Evolutionary conservation across 2,113 vertebrate species (phyloP), one percentile per base, ranked within the genome.

Genomic region (Raphicerus campestris): DNA sequence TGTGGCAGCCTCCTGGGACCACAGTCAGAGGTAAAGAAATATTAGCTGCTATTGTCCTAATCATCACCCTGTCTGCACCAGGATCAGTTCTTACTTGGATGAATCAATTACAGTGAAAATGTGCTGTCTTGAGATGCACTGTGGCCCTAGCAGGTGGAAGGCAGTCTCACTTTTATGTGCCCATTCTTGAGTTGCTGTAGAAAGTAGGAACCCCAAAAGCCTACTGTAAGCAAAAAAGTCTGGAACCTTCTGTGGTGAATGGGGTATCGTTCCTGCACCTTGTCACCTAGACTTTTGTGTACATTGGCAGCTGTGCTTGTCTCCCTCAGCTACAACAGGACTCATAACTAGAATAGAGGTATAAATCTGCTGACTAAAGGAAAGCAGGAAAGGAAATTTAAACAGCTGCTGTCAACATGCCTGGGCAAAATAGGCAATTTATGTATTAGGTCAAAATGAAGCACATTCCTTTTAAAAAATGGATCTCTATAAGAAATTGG

Each of bases 401-500:
- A 15, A 11, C 30, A 47, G 47, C 39, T 89, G 15, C 42, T 58
- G 49, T 63, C 39, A 22, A 51, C n/a, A 13, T 17, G 30, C 7
- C 14, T 2, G 30, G 39, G 60, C n/a, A 63, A 51, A 56, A 60
- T 20, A 84, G 73, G 30, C 1, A 0, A 47, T 93, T 70, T 94
- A 83, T 51, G 20, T 49, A 35, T 35, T 30, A 55, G 16, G 42
- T 93, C 92, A 95, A 75, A 97, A 78, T 42, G 75, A 87, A 90
- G 24, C 26, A 58, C 5, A 13, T 26, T 61, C 60, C 53, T 77
- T 97, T 45, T 26, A 13, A 85, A 92, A 96, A 89, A 58, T 55
- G 32, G 32, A 81, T 80, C 93, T 96, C 95, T 93, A 58, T 39
- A 77, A 49, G 83, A 96, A 97, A 92, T 49, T 85, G 91, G n/a